phyloP scores from a whole-genome alignment of 2,797 vertebrate species.

The Schizothorax lantsangensis region DNA sequence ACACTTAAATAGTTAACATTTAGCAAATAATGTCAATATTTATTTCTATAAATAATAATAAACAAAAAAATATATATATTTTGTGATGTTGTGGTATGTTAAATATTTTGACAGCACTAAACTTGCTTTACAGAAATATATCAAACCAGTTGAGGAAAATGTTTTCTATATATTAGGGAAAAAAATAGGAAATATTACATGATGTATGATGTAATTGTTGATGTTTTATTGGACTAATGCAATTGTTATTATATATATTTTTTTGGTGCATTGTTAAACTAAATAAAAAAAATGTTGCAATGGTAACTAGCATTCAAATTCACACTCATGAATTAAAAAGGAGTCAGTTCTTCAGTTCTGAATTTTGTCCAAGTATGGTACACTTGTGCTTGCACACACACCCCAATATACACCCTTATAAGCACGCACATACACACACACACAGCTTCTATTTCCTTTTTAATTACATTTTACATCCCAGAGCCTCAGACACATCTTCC shows the following conservation, averaged over 20 bases:
- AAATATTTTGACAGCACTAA: background rate
- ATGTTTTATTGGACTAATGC: background rate
- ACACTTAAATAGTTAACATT: background rate
- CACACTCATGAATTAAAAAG: background rate
- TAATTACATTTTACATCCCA: conserved; percentile 89
- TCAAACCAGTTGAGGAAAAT: background rate
- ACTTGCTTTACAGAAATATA: background rate
- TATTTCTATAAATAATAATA: background rate
- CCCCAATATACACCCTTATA: conserved; percentile 6
- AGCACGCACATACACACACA: conserved; percentile 60
- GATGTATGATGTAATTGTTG: background rate
- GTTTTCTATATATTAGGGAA: too few species aligned
- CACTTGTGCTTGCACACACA: background rate
- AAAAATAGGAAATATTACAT: background rate
- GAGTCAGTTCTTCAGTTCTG: background rate
- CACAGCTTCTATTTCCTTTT: conserved; percentile 80
- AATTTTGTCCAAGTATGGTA: conserved; percentile 3
- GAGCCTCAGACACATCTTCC: conserved; percentile 76
- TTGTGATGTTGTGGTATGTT: background rate
- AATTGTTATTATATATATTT: too few species aligned
- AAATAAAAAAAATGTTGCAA: too few species aligned
- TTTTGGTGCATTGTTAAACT: too few species aligned
- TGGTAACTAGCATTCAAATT: background rate
- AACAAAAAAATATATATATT: background rate
- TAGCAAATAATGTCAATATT: background rate